Base-by-base conservation (phyloP, 1,140 invertebrate species). In the Dendroctonus valens region DNA sequence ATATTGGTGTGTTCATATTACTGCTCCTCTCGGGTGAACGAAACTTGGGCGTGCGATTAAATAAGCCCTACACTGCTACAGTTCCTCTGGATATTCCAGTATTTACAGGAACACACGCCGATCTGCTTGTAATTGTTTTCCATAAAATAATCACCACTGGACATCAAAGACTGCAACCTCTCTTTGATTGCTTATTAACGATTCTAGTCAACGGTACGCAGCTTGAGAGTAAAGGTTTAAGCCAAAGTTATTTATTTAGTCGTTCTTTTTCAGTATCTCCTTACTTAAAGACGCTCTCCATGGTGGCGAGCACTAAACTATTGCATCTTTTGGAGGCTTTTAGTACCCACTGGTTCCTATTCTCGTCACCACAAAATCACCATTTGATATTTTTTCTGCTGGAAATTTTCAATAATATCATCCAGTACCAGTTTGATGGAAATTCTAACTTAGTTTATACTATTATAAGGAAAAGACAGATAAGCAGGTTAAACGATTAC, bases 361-460 rank as follows among this genome's bases (percentile, higher is more conserved):
- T 97, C 79, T 96, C 95, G 5, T 91, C 92, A 7, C 92, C 95
- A 1, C 93, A 92, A 37, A 98, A 99, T 82, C 96, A 99, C 82
- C 96, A 99, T 81, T 84, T 99, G 52, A 94, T 99, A 0, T 99
- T 99, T 81, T 99, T 99, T 80, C 81, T 99, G 26, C 83, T 99
- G 40, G 98, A 99, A 84, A 97, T 99, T 74, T 99, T 99, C 80
- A 99, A 99, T 79, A 99, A 99, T 77, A 98, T 99, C 70, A 99
- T 99, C 73, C 97, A 99, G 82, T 99, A 99, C 79, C 98, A 99
- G 79, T 99, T 99, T 82, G 98, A 99, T 83, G 97, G 97, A 91
- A 99, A 99, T 79, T 95, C 95, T 12, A 99, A 98, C 85, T 83
- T 99, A 65, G 94, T 99, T 37, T 99, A 99, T 80, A 99, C 96